A percentile compares a stretch with the other conserved stretches of the same genome.
Conservation (phyloP, 2,113 vertebrate genomes). For the Engystomops pustulosus region DNA sequence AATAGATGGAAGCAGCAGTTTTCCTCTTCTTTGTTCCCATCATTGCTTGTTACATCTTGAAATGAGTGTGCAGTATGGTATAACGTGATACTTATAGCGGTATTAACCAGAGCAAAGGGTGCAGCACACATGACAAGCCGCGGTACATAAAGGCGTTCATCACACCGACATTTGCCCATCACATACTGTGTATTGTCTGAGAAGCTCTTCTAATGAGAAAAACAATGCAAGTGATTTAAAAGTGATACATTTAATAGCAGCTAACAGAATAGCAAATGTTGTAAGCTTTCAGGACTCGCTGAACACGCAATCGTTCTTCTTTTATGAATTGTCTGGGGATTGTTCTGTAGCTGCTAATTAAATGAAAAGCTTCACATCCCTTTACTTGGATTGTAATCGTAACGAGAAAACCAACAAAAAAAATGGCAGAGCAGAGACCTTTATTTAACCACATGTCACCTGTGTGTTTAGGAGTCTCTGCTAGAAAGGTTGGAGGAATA, state of each 20-base stretch:
- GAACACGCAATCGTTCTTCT: constrained; percentile 23
- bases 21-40: not conserved
- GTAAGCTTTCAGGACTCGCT: not conserved
- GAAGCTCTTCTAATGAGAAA: not conserved
- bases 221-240: not conserved
- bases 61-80: not conserved
- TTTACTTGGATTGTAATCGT: not conserved
- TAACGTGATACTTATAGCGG: not conserved
- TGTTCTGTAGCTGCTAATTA: constrained; percentile 38
- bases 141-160: not conserved
- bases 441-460: not conserved
- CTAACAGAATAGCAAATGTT: not conserved
- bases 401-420: not conserved
- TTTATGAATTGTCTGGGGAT: constrained; percentile 6
- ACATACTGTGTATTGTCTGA: not conserved
- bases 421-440: not conserved
- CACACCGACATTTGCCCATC: not conserved
- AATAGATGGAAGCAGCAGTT: constrained; percentile 22
- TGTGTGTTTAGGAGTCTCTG: not conserved
- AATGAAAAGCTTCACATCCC: not conserved
- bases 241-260: constrained; percentile 33
- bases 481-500: not conserved
- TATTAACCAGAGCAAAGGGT: not conserved
- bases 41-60: not conserved
- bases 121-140: not conserved